Evolutionary conservation across 2,888 invertebrate species (phyloP).

Genomic region (Eucera pruinosa): DNA sequence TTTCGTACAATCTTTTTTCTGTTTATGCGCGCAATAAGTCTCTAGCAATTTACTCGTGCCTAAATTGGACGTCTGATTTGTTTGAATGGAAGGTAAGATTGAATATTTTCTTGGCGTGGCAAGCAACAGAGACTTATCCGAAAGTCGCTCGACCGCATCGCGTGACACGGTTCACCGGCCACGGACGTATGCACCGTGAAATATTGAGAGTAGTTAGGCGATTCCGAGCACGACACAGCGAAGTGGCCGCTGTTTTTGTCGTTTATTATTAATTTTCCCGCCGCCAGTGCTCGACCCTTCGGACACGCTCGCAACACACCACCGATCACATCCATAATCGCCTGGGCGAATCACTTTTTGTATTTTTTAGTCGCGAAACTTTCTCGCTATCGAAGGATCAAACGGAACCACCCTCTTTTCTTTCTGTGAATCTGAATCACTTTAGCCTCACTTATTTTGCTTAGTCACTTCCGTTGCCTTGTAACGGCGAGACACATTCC

Average conservation of each 20-base stretch:
- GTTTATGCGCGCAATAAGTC: too few species aligned
- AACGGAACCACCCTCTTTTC: neutral
- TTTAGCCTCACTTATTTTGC: too few species aligned
- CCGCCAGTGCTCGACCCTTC: slow-evolving; percentile 47
- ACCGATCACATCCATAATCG: slow-evolving; percentile 19
- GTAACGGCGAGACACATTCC: too few species aligned
- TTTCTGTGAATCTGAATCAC: too few species aligned
- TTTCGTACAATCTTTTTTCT: too few species aligned
- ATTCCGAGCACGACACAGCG: slow-evolving; percentile 69
- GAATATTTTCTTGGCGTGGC: slow-evolving; percentile 24
- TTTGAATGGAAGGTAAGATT: slow-evolving; percentile 24
- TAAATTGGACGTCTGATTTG: neutral
- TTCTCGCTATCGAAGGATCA: slow-evolving; percentile 7
- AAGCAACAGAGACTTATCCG: slow-evolving; percentile 67
- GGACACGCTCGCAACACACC: slow-evolving; percentile 38
- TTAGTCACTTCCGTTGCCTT: too few species aligned
- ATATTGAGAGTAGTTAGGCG: slow-evolving; percentile 72
- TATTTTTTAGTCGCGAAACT: neutral
- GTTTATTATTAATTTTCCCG: slow-evolving; percentile 71
- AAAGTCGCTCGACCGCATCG: slow-evolving; percentile 74
- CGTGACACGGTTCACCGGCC: slow-evolving; percentile 72
- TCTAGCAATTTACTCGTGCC: too few species aligned
- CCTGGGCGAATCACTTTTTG: slow-evolving; percentile 9
- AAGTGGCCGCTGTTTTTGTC: slow-evolving; percentile 62
- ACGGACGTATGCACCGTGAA: slow-evolving; percentile 68